Conservation (phyloP, 2,113 vertebrate species). For the Aleadryas rufinucha region DNA sequence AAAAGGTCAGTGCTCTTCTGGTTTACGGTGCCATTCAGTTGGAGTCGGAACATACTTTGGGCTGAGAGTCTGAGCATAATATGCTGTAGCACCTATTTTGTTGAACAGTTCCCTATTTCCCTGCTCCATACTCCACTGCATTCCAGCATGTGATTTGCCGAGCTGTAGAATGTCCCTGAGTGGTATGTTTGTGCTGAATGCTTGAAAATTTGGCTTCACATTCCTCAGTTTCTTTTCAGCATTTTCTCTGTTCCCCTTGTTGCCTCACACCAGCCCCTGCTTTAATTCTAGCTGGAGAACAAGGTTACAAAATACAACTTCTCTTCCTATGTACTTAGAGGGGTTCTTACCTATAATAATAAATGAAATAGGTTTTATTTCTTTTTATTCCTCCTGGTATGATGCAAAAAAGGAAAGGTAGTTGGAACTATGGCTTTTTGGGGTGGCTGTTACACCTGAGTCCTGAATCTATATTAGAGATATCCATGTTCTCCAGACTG, state of each 20-base stretch:
- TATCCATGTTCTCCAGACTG: not conserved
- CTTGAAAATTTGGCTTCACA: not conserved
- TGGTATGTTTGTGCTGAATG: not conserved
- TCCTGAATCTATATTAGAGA: not conserved
- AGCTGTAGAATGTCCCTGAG: not conserved
- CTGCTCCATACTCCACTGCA: not conserved
- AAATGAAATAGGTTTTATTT: not conserved
- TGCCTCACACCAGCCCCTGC: not conserved
- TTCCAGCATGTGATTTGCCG: not conserved
- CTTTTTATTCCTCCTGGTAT: not conserved
- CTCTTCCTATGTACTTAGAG: not conserved
- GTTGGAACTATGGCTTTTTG: not conserved
- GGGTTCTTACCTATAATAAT: not conserved
- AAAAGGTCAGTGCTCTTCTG: not conserved
- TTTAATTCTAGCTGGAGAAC: not conserved
- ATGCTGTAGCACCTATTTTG: not conserved
- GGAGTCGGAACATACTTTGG: not conserved
- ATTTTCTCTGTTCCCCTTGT: not conserved
- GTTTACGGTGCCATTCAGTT: not conserved
- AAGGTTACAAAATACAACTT: not conserved
- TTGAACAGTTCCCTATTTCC: not conserved
- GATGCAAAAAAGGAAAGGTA: not conserved
- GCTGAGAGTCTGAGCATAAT: not conserved
- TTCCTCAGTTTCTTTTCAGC: not conserved
- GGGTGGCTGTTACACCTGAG: accelerated